Evolutionary conservation across 2,113 vertebrate genomes (phyloP), one percentile per base, ranked within the genome.

Genomic region (Anguilla rostrata): DNA sequence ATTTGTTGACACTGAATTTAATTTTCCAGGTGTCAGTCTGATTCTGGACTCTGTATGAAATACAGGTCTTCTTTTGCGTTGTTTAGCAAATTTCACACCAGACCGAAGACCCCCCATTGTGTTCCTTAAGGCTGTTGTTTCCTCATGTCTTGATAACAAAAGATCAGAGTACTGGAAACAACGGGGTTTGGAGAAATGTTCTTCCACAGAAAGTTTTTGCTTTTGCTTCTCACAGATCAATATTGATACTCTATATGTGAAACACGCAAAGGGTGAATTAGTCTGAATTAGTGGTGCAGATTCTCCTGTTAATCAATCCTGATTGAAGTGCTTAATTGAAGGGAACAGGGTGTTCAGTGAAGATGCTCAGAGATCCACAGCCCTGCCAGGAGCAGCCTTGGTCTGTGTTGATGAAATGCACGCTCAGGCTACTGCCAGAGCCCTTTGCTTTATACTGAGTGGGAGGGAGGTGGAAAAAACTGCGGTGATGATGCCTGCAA

Each of bases 401-500:
- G 9, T 34, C n/a, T 75, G 26, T 29, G 71, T 75, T n/a, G 20
- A 71, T 71, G 20, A 22, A 71, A 71, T 12, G 8, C n/a, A 34
- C n/a, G 12, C 9, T 9, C 26, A 9, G 71, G n/a, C 6, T 6
- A 34, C 71, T 26, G n/a, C 71, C 5, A 29, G 71, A 75, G 71
- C 71, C 71, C 71, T 34, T 34, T 75, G 71, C 34, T 34, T 75
- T 75, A 34, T 34, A 34, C 26, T 34, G 71, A 75, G 71, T 12
- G 71, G 71, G 60, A 66, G 60, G 22, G 60, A 66, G 60, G 3
- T 1, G 63, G 9, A 0, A 71, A 71, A 75, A 29, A 9, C 71
- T 75, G 71, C 34, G 34, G 71, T 75, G 71, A 75, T 75, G 71
- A 75, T 75, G 71, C 71, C n/a, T 75, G 71, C 71, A 75, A 75